Percentiles rank a stretch among this genome's conserved stretches.
Evolutionary conservation across 2,888 invertebrate species (phyloP).

Genomic region (Tubulanus polymorphus): DNA sequence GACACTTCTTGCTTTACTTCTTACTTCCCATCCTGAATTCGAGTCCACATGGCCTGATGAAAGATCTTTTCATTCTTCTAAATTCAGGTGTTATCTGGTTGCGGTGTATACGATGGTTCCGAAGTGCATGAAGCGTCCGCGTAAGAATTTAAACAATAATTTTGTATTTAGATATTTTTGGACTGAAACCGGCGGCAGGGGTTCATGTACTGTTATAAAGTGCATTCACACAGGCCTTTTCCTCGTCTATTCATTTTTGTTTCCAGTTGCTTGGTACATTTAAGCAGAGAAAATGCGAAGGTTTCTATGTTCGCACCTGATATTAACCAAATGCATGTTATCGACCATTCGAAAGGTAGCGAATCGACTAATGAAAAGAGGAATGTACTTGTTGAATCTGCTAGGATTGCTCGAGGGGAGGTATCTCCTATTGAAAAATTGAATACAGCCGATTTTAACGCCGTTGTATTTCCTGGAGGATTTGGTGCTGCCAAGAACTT

Average conservation of each 20-base stretch:
- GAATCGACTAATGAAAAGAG: conserved; percentile 21
- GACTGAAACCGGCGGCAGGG: no score
- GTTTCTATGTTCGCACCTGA: conserved; percentile 56
- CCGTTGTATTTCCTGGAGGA: conserved; percentile 61
- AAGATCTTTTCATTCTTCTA: no score
- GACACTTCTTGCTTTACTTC: no score
- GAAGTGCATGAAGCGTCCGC: conserved; percentile 60
- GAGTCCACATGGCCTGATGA: no score
- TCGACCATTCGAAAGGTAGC: conserved; percentile 55
- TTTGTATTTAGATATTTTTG: conserved; percentile 2
- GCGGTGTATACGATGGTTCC: conserved; percentile 59
- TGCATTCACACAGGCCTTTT: neutral
- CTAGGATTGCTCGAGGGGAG: conserved; percentile 57
- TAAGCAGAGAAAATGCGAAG: conserved; percentile 53
- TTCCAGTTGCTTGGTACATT: conserved; percentile 45
- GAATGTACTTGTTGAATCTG: conserved; percentile 59
- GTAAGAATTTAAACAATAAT: no score
- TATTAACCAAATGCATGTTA: conserved; percentile 54
- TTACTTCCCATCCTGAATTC: no score
- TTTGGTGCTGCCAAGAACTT: conserved; percentile 61
- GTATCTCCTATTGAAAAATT: conserved; percentile 53
- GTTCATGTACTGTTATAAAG: neutral
- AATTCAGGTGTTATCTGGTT: conserved; percentile 59
- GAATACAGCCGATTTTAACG: conserved; percentile 52
- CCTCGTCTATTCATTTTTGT: neutral